Evolutionary conservation across 2,888 invertebrate genomes (phyloP).

Genomic region (Eumacrocentrus americanus): DNA sequence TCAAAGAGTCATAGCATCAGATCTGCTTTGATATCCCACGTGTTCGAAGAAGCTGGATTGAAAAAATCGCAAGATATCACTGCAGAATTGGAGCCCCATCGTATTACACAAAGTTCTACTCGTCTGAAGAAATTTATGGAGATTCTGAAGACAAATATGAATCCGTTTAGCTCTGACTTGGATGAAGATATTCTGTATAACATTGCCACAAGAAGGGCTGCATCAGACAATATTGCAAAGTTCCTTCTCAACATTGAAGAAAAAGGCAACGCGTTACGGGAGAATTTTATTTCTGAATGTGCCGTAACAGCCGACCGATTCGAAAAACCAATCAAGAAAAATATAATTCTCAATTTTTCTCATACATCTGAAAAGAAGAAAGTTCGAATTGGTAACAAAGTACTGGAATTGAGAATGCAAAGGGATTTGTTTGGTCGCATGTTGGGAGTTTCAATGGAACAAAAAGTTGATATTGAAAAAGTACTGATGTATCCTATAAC

Average conservation of each 20-base stretch:
- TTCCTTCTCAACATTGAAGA: slow-evolving; percentile 17
- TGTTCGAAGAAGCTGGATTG: slow-evolving; percentile 1
- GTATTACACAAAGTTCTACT: background rate
- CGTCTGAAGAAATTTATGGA: background rate
- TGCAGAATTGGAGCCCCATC: slow-evolving; percentile 2
- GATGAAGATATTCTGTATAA: slow-evolving; percentile 6
- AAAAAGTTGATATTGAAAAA: too few species aligned
- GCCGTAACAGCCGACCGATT: slow-evolving; percentile 37
- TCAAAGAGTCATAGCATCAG: slow-evolving; percentile 27
- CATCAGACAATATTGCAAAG: background rate
- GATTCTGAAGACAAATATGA: background rate
- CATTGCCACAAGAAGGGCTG: slow-evolving; percentile 12
- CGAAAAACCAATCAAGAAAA: slow-evolving; percentile 41
- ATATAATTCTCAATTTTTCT: slow-evolving; percentile 39
- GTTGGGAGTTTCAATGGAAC: slow-evolving; percentile 39
- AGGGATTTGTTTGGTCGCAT: slow-evolving; percentile 46
- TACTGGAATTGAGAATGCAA: slow-evolving; percentile 43
- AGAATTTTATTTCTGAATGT: slow-evolving; percentile 44
- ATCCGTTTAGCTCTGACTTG: background rate
- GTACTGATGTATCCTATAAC: slow-evolving; percentile 41
- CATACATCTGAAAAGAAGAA: slow-evolving; percentile 31
- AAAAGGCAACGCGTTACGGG: slow-evolving; percentile 23
- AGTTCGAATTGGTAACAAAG: slow-evolving; percentile 38
- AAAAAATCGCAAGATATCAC: slow-evolving; percentile 13
- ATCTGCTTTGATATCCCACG: slow-evolving; percentile 13